Evolutionary conservation across 2,888 invertebrate genomes (phyloP).

Genomic region (Agrotis exclamationis): DNA sequence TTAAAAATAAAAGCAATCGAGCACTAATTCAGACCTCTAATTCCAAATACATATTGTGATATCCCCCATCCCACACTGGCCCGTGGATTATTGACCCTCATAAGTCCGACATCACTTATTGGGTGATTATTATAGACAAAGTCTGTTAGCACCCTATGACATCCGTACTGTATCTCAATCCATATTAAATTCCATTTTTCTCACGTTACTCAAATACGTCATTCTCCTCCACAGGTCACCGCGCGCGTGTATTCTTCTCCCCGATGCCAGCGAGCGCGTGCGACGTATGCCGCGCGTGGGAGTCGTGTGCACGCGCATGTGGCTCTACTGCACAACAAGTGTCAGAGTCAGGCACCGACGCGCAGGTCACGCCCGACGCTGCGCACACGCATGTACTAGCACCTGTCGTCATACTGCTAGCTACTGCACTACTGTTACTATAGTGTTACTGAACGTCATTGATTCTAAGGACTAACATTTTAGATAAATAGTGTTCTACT

Average conservation of each 20-base stretch:
- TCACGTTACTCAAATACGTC: too few relatives aligned
- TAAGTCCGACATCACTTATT: too few relatives aligned
- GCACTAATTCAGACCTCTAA: too few relatives aligned
- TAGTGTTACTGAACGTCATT: conserved; percentile 14
- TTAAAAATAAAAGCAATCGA: too few relatives aligned
- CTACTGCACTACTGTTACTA: conserved; percentile 48
- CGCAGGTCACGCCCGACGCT: conserved; percentile 52
- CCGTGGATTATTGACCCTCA: too few relatives aligned
- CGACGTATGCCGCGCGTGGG: conserved; percentile 94
- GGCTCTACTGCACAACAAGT: conserved; percentile 77
- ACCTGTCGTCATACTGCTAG: conserved; percentile 39
- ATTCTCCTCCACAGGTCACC: conserved; percentile 91
- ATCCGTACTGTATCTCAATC: too few relatives aligned
- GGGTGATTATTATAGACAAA: too few relatives aligned
- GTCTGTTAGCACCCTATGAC: too few relatives aligned
- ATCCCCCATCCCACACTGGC: too few relatives aligned
- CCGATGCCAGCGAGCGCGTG: conserved; percentile 93
- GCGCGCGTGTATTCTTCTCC: conserved; percentile 96
- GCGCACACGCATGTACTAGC: conserved; percentile 23
- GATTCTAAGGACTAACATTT: conserved; percentile 25
- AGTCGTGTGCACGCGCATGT: conserved; percentile 84
- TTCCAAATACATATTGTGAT: too few relatives aligned
- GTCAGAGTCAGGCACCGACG: conserved; percentile 33
- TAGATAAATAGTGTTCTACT: conserved; percentile 2
- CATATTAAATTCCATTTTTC: too few relatives aligned